Conservation (phyloP, 2,888 invertebrate species). For the Phyllotreta striolata region DNA sequence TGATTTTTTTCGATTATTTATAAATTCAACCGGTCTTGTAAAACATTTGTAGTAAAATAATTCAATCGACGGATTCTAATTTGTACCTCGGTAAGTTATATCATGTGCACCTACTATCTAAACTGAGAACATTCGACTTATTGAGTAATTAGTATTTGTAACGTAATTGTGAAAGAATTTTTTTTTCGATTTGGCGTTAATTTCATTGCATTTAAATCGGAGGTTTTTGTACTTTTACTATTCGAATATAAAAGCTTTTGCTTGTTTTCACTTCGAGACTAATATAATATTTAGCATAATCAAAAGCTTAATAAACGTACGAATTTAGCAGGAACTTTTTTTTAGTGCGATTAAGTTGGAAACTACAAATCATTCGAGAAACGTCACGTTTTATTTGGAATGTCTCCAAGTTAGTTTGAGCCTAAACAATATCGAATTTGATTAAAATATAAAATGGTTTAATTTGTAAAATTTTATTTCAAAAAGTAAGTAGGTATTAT, state of each 20-base stretch:
- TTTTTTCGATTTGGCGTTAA: slow-evolving; percentile 24
- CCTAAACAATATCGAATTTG: no score
- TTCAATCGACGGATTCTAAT: slow-evolving; percentile 17
- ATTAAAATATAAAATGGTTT: no score
- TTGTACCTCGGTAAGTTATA: slow-evolving; percentile 28
- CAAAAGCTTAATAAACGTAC: no score
- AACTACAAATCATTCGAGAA: no score
- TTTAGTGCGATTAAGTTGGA: no score
- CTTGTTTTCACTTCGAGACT: slow-evolving; percentile 7
- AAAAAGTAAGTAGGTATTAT: no score
- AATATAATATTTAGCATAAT: no score
- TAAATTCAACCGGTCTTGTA: slow-evolving; percentile 5
- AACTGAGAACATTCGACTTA: slow-evolving; percentile 18
- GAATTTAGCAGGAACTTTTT: no score
- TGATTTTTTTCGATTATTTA: background rate
- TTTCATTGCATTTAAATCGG: slow-evolving; percentile 20
- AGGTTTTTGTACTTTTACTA: slow-evolving; percentile 5
- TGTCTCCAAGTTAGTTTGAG: no score
- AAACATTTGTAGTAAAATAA: slow-evolving; percentile 5
- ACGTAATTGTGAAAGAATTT: slow-evolving; percentile 25
- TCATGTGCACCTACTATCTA: slow-evolving; percentile 19
- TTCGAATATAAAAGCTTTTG: background rate
- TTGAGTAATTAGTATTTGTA: slow-evolving; percentile 26
- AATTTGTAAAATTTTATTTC: no score
- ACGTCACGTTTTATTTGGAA: no score